Evolutionary conservation across 2,888 invertebrate genomes (phyloP), one percentile per base, ranked within the genome.

Genomic region (Priocnemis perturbator): DNA sequence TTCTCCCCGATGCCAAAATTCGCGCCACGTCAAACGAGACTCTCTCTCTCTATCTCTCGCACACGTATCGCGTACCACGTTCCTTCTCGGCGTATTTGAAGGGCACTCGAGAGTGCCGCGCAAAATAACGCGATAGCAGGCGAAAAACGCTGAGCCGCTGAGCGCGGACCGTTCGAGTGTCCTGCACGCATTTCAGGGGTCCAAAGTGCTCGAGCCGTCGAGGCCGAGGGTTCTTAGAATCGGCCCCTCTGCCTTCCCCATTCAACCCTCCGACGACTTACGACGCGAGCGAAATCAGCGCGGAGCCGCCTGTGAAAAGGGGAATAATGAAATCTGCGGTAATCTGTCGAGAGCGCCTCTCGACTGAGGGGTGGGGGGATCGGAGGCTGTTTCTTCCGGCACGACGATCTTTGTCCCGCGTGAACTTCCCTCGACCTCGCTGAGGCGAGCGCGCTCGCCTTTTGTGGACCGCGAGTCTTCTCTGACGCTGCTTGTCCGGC

Each of bases 81-180:
- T 37, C 37, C 37, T 26, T 26, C 14, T 37, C 14, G 61, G 60
- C 53, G 62, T 17, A 52, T 19, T 11, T 26, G 23, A n/a, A 79
- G 74, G 58, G 69, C 60, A 53, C 76, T 80, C 44, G 30, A 71
- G 68, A 5, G 64, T 64, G 50, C 11, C 50, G 60, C 69, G 68
- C 74, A 76, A 83, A 83, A 81, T 79, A 83, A 82, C 73, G 76
- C 77, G 77, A 71, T 77, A 72, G 73, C 26, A 62, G 64, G 58
- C 69, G 69, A 73, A 56, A 79, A 83, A 75, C 67, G 79, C 79
- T 83, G 79, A 83, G 78, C 71, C 66, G 48, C 61, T 9, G 37
- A 37, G 14, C 37, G 37, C 37, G 71, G 69, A 47, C 78, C 78
- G 67, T 60, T 66, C 45, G 76, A 76, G 76, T 76, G 60, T 21